Percentiles rank a stretch among this genome's conserved stretches.
phyloP scores from a whole-genome alignment of 2,113 vertebrate species.

The Eupsittula cactorum region DNA sequence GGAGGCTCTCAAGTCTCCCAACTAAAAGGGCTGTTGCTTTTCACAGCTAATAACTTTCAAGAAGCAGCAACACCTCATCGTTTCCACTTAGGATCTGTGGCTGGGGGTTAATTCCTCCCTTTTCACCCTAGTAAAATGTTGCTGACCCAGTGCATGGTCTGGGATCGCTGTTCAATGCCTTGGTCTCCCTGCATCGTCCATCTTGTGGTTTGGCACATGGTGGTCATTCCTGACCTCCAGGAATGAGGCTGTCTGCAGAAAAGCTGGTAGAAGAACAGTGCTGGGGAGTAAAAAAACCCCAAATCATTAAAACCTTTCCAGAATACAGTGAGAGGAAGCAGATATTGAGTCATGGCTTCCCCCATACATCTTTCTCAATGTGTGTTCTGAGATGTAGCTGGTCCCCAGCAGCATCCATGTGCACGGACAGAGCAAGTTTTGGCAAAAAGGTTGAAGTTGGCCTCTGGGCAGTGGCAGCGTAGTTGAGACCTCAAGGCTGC shows the following conservation, averaged over 20 bases:
- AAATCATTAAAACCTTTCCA: background rate
- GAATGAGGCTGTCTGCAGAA: background rate
- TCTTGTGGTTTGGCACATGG: background rate
- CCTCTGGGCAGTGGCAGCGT: background rate
- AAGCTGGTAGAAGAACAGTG: background rate
- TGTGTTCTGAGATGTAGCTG: fast-evolving
- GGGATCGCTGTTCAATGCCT: background rate
- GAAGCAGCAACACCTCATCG: background rate
- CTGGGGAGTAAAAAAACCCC: background rate
- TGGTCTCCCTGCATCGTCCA: background rate
- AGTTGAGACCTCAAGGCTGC: background rate
- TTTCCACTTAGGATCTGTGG: background rate
- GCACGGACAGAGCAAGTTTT: background rate
- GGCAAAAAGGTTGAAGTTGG: background rate
- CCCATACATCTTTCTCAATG: background rate
- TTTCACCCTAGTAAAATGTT: background rate
- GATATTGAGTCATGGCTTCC: background rate
- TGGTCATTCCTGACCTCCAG: background rate
- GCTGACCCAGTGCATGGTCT: background rate
- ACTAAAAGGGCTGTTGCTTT: background rate
- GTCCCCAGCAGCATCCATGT: background rate
- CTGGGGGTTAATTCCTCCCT: background rate
- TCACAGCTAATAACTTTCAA: background rate
- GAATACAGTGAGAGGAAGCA: background rate
- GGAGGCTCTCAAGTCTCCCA: background rate